These are phyloP conservation scores for Microcebus jonahi DNA, from an alignment of 2,113 vertebrate species.

Conservation along the genomic window DNA sequence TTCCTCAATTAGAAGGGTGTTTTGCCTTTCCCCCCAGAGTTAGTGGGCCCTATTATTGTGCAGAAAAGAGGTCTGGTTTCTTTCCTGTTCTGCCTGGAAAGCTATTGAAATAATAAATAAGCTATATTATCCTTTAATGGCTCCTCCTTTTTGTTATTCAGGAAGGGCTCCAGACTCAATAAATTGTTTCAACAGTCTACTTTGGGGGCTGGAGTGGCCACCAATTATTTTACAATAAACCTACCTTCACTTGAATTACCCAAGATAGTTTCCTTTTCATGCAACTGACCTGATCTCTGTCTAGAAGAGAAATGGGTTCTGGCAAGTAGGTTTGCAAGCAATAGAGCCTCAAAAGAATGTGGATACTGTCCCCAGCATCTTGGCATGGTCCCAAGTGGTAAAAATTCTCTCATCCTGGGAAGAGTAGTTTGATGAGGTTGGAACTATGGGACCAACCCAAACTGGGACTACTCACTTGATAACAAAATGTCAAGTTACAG, in stretches of 20 bases:
- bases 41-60: constrained; percentile 62
- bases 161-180: constrained; percentile 74
- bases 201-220: neutral
- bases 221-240: constrained; percentile 22
- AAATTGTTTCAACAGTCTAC: constrained; percentile 45
- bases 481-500: no score
- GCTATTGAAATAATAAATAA: constrained; percentile 73
- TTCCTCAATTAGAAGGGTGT: constrained; percentile 76
- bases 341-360: neutral
- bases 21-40: constrained; percentile 45
- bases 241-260: constrained; percentile 13
- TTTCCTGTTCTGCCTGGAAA: constrained; percentile 71
- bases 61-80: constrained; percentile 75
- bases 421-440: neutral
- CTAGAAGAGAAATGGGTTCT: neutral
- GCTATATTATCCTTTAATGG: constrained; percentile 69
- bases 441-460: no score
- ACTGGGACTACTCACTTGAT: no score
- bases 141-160: constrained; percentile 66
- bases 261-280: neutral
- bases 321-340: neutral
- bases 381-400: accelerated
- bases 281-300: neutral
- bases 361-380: neutral
- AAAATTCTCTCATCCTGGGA: neutral